Conservation (phyloP, 2,113 vertebrate species). For the Caloenas nicobarica region DNA sequence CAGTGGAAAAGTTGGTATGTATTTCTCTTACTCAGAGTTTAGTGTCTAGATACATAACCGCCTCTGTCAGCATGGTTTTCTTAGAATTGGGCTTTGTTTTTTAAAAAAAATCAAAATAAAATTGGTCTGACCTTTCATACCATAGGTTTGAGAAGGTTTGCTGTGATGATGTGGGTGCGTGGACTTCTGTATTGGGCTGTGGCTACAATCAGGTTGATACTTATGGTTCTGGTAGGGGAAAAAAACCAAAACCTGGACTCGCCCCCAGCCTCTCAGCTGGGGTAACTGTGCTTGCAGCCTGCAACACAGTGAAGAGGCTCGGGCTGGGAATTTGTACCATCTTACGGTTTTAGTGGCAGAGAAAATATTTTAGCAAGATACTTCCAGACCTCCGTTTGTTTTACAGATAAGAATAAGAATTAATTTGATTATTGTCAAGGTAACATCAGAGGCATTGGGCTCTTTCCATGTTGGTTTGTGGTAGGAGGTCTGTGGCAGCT, state of each 20-base stretch:
- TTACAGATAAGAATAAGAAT: not conserved
- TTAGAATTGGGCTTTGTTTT: not conserved
- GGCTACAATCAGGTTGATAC: not conserved
- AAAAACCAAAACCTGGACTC: not conserved
- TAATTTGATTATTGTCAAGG: not conserved
- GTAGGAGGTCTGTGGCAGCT: not conserved
- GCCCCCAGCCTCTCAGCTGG: not conserved
- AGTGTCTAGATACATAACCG: not conserved
- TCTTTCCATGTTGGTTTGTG: not conserved
- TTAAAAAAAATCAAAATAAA: not conserved
- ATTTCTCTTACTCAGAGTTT: not conserved
- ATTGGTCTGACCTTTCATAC: not conserved
- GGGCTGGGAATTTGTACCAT: not conserved
- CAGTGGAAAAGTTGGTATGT: not conserved
- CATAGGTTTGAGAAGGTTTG: not conserved
- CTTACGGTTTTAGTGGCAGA: not conserved
- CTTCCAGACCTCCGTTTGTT: not conserved
- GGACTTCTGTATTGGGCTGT: not conserved
- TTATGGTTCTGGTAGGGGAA: not conserved
- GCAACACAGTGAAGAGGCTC: not conserved
- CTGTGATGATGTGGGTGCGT: fast-evolving
- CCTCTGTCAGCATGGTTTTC: not conserved
- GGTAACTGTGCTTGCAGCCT: not conserved
- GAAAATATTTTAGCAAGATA: not conserved
- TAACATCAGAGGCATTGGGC: fast-evolving